Evolutionary conservation across 2,888 invertebrate genomes (phyloP).

Genomic region (Trissolcus brochymenae): DNA sequence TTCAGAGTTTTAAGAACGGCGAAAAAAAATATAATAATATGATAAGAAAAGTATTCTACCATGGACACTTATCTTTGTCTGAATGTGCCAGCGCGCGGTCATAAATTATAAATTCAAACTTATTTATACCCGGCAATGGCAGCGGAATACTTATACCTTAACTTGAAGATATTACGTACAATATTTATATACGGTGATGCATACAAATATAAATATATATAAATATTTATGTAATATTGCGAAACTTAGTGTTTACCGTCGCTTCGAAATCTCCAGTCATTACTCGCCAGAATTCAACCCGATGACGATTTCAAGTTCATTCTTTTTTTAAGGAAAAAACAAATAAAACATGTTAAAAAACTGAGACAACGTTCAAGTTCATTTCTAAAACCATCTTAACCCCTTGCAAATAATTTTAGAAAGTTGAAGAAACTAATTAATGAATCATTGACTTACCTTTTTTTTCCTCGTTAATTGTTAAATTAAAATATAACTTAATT

Average conservation of each 20-base stretch:
- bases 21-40: conserved; percentile 30
- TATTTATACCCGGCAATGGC: conserved; percentile 59
- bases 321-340: conserved; percentile 75
- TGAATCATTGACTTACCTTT: too few relatives aligned
- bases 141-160: conserved; percentile 70
- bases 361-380: conserved; percentile 11
- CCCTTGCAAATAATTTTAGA: too few relatives aligned
- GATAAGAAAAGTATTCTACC: conserved; percentile 41
- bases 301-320: conserved; percentile 74
- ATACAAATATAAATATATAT: conserved; percentile 64
- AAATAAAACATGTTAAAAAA: conserved; percentile 74
- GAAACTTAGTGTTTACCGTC: conserved; percentile 75
- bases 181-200: conserved; percentile 57
- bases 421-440: too few relatives aligned
- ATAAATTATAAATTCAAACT: conserved; percentile 60
- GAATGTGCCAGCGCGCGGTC: conserved; percentile 58
- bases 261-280: conserved; percentile 75
- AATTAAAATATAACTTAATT: too few relatives aligned
- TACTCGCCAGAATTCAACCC: conserved; percentile 73
- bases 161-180: conserved; percentile 65
- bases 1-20: conserved; percentile 39
- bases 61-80: conserved; percentile 57
- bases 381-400: too few relatives aligned
- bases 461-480: too few relatives aligned
- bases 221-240: conserved; percentile 69